phyloP scores from a whole-genome alignment of 2,888 invertebrate genomes.

The Copidosoma aretas region DNA sequence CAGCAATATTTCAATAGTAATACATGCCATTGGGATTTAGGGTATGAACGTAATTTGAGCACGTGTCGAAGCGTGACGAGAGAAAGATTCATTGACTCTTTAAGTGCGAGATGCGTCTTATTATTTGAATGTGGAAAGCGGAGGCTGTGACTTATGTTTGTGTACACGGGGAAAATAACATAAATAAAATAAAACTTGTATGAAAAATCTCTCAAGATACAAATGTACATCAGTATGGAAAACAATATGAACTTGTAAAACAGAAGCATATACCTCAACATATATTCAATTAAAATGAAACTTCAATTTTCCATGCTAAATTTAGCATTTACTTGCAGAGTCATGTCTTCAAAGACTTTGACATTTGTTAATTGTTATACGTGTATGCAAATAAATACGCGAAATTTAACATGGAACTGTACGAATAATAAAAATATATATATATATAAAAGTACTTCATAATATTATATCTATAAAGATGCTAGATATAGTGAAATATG shows the following conservation, averaged over 20 bases:
- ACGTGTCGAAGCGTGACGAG: constrained; percentile 4
- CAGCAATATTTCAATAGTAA: constrained; percentile 49
- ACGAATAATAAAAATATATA: constrained; percentile 42
- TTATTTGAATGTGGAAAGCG: constrained; percentile 47
- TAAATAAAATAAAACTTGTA: constrained; percentile 29
- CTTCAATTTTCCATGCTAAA: constrained; percentile 37
- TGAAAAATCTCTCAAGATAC: constrained; percentile 28
- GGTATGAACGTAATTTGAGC: constrained; percentile 28
- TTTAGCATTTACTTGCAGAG: constrained; percentile 34
- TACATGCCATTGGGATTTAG: constrained; percentile 41
- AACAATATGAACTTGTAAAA: constrained; percentile 12
- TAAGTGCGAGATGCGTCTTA: constrained; percentile 41
- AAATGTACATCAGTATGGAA: constrained; percentile 34
- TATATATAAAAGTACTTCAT: constrained; percentile 46
- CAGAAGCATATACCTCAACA: constrained; percentile 10
- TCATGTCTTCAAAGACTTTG: constrained; percentile 33
- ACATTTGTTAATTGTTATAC: constrained; percentile 41
- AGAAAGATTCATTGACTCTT: constrained; percentile 13
- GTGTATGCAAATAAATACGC: constrained; percentile 41
- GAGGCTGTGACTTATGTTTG: constrained; percentile 57
- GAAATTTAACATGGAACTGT: constrained; percentile 52
- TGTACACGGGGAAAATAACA: constrained; percentile 47
- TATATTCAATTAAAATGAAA: constrained; percentile 33
- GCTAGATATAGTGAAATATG: constrained; percentile 50
- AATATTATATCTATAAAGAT: constrained; percentile 51